Evolutionary conservation across 2,113 vertebrate species (phyloP), one percentile per base, ranked within the genome.

Genomic region (Lota lota): DNA sequence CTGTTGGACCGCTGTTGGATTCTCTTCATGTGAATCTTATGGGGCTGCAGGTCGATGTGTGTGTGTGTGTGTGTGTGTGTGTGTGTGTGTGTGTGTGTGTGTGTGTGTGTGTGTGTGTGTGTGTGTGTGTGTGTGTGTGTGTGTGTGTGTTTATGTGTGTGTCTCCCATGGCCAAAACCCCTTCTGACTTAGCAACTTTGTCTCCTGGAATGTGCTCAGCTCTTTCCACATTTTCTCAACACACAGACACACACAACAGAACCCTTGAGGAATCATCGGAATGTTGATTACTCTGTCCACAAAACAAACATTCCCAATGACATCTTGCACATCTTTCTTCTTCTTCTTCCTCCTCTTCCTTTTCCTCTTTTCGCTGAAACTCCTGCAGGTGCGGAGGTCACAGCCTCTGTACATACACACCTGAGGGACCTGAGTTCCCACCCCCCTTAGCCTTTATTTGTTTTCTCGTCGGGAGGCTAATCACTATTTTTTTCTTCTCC

Each of bases 231-330:
- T 84, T 82, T 85, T 82, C 76, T 77, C 84, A 72, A 66, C 74
- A 69, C n/a, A 60, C n/a, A 61, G 10, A 47, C 40, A 47, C 40
- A 61, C 21, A 61, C 10, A 56, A 56, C 16, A 82, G 78, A 77
- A 83, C 82, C 84, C 81, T 79, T 19, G 15, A 88, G 73, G 88
- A 88, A 90, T 92, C 84, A 78, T 59, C 80, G 88, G 89, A 92
- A 92, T 92, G 88, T 89, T 89, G 90, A 92, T 88, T 76, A 83
- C 83, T 82, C 65, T 2, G 24, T 24, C 24, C 36, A 10, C 36
- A 40, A 40, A 47, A 47, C 40, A 47, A 47, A 47, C 40, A 2
- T 47, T 47, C 40, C 40, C 10, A 14, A 47, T 47, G 10, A 14
- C 40, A 47, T 11, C 40, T 47, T 8, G 10, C 40, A 10, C 40